phyloP scores from a whole-genome alignment of 37 sponge, comb jelly and placozoan genomes.

The Chondrosia reniformis region DNA sequence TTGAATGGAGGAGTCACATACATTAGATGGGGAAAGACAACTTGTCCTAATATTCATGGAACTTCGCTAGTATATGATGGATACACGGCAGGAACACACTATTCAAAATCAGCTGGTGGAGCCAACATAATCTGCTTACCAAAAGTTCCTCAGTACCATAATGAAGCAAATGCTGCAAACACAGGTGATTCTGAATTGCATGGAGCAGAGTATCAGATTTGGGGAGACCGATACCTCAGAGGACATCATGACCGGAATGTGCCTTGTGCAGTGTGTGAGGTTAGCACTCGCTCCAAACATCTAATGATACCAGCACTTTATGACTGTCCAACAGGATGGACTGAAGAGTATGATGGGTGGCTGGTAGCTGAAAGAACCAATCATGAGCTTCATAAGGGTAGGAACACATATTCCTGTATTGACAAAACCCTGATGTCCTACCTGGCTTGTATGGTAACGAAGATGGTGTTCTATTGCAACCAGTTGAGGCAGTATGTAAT shows the following conservation, averaged over 20 bases:
- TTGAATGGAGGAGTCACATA: conserved; percentile 29
- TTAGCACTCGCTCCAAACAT: conserved; percentile 4
- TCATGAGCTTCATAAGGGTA: conserved; percentile 20
- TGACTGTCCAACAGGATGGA: conserved; percentile 40
- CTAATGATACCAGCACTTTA: conserved; percentile 41
- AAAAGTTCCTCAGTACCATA: conserved; percentile 24
- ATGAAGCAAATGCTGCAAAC: neutral
- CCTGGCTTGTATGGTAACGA: conserved; percentile 19
- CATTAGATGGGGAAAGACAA: conserved; percentile 46
- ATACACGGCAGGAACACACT: neutral
- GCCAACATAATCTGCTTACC: conserved; percentile 50
- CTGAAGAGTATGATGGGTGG: conserved; percentile 54
- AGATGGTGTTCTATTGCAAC: conserved; percentile 36
- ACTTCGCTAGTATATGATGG: conserved; percentile 33
- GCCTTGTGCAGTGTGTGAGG: conserved; percentile 61
- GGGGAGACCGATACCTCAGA: neutral
- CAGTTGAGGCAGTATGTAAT: conserved; percentile 41
- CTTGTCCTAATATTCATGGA: conserved; percentile 37
- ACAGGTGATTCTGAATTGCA: neutral
- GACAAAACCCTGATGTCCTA: conserved; percentile 36
- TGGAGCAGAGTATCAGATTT: conserved; percentile 43
- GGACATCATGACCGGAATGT: conserved; percentile 21
- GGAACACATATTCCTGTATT: conserved; percentile 42
- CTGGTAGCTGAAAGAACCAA: conserved; percentile 21
- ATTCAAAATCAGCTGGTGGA: conserved; percentile 36